Conservation (phyloP, 1,140 invertebrate species). For the Drosophila watanabei region DNA sequence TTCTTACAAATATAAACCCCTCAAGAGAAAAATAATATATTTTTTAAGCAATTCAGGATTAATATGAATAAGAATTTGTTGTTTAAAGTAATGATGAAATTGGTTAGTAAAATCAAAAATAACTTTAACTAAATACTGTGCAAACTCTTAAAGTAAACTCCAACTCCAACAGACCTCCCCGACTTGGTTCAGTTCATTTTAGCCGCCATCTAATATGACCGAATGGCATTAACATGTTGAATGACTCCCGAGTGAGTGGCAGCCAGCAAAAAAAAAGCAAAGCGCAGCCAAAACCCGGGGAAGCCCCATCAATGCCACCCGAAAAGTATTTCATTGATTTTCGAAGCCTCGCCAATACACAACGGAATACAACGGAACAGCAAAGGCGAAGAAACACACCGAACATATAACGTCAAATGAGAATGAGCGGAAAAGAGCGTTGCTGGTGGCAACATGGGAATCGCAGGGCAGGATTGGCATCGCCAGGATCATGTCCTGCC, state of each 20-base stretch:
- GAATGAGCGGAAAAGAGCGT: conserved; percentile 47
- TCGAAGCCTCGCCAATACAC: conserved; percentile 74
- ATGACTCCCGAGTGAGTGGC: conserved; percentile 59
- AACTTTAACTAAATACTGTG: neutral
- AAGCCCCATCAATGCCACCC: conserved; percentile 79
- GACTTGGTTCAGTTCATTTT: conserved; percentile 32
- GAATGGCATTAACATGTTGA: conserved; percentile 69
- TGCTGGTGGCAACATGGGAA: conserved; percentile 43
- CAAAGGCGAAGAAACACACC: conserved; percentile 19
- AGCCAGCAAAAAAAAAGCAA: conserved; percentile 70
- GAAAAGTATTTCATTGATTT: conserved; percentile 85
- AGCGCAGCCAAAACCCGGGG: conserved; percentile 72
- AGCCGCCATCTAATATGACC: conserved; percentile 54
- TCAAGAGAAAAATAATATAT: too few species aligned
- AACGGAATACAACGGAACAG: conserved; percentile 38
- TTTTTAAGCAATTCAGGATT: neutral
- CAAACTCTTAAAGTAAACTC: neutral
- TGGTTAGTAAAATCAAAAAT: too few species aligned
- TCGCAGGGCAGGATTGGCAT: conserved; percentile 1
- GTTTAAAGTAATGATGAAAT: neutral
- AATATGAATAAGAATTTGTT: neutral
- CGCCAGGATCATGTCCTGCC: conserved; percentile 28
- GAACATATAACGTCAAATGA: conserved; percentile 24
- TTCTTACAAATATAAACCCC: too few species aligned
- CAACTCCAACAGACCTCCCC: neutral